Evolutionary conservation across 2,888 invertebrate genomes (phyloP).

Genomic region (Philaethria dido): DNA sequence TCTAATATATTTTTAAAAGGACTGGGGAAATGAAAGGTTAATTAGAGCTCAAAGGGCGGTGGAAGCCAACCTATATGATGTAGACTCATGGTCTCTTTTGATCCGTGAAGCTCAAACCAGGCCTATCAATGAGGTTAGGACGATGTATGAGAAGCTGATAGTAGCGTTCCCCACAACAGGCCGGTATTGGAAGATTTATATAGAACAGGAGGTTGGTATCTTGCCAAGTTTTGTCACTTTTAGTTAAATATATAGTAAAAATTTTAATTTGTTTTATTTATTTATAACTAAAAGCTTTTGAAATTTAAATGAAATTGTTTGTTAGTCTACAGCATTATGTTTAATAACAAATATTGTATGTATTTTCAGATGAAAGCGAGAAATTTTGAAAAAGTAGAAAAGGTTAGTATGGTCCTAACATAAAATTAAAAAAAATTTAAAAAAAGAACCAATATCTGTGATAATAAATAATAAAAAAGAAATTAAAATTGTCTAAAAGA

Average conservation of each 20-base stretch:
- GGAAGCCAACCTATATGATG: conserved; percentile 95
- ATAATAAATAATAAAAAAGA: conserved; percentile 42
- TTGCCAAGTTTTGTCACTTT: background rate
- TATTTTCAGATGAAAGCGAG: conserved; percentile 96
- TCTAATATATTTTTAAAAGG: conserved; percentile 73
- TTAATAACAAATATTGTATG: conserved; percentile 44
- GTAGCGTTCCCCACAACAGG: conserved; percentile 97
- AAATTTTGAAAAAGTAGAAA: conserved; percentile 99
- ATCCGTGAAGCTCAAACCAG: conserved; percentile 96
- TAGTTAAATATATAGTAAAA: no score
- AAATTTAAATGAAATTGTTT: background rate
- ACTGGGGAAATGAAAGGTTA: conserved; percentile 94
- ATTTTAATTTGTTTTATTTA: no score
- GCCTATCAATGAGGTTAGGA: conserved; percentile 94
- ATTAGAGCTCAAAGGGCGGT: conserved; percentile 93
- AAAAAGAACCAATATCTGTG: conserved; percentile 50
- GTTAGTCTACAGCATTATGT: background rate
- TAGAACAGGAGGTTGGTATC: conserved; percentile 94
- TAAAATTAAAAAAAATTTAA: conserved; percentile 51
- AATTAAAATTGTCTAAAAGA: conserved; percentile 22
- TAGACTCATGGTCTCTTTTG: conserved; percentile 98
- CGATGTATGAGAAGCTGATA: conserved; percentile 97
- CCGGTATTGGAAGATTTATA: conserved; percentile 99
- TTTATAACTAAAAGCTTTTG: no score
- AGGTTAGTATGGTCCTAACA: conserved; percentile 87